phyloP scores from a whole-genome alignment of 2,888 invertebrate species.

The Lissocephala sabroskyi region DNA sequence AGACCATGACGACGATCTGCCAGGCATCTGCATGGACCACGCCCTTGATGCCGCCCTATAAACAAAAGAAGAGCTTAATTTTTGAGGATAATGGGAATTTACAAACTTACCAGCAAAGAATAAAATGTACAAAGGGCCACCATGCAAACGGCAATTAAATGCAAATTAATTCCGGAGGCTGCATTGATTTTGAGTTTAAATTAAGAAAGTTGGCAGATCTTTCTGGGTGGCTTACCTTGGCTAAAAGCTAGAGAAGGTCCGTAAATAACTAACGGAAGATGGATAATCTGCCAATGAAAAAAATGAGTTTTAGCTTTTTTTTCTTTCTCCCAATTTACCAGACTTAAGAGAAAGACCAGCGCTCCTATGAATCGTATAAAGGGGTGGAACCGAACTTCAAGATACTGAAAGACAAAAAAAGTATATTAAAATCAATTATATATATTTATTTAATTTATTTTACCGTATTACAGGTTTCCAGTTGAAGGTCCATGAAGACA shows the following conservation, averaged over 20 bases:
- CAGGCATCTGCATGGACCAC: slow-evolving; percentile 87
- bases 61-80: slow-evolving; percentile 2
- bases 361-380: slow-evolving; percentile 83
- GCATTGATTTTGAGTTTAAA: slow-evolving; percentile 53
- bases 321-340: slow-evolving; percentile 81
- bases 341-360: slow-evolving; percentile 83
- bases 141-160: slow-evolving; percentile 83
- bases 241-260: slow-evolving; percentile 86
- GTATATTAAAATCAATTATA: no score
- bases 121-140: slow-evolving; percentile 89
- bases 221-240: slow-evolving; percentile 76
- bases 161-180: slow-evolving; percentile 89
- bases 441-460: no score
- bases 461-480: slow-evolving; percentile 90
- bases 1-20: slow-evolving; percentile 80
- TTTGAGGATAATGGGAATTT: no score
- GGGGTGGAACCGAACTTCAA: slow-evolving; percentile 83
- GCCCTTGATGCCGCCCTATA: slow-evolving; percentile 81
- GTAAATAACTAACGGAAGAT: slow-evolving; percentile 84
- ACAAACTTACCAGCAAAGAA: slow-evolving; percentile 86
- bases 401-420: slow-evolving; percentile 75
- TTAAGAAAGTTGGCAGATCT: not conserved
- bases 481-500: slow-evolving; percentile 82
- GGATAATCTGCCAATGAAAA: slow-evolving; percentile 76
- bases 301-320: no score